Conservation (phyloP, 2,797 vertebrate species). For the Neopelma chrysocephalum region DNA sequence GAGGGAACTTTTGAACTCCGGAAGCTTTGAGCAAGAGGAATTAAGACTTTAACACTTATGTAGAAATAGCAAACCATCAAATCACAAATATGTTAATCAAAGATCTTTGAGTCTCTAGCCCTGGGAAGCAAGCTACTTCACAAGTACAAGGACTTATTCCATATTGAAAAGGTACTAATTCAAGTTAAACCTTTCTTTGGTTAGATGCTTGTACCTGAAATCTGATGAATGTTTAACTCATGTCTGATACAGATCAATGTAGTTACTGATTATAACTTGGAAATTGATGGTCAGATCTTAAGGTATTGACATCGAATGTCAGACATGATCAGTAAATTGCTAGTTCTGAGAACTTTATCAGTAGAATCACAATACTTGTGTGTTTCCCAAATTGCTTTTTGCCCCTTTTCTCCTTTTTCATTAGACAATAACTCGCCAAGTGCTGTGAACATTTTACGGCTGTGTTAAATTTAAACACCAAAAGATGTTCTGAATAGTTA, state of each 20-base stretch:
- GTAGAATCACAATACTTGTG: background rate
- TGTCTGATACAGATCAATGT: background rate
- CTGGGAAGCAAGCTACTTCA: background rate
- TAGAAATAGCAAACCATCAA: background rate
- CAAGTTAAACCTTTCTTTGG: background rate
- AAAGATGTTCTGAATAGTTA: background rate
- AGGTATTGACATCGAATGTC: background rate
- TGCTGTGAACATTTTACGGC: background rate
- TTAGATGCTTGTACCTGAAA: background rate
- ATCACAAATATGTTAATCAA: background rate
- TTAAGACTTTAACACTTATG: background rate
- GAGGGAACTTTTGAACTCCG: background rate
- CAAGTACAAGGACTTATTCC: background rate
- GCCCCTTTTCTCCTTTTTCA: background rate
- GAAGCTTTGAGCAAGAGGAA: background rate
- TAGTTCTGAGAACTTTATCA: background rate
- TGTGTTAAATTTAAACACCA: background rate
- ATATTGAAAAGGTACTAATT: background rate
- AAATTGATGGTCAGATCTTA: background rate
- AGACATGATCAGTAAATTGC: background rate
- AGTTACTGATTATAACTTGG: background rate
- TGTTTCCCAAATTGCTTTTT: background rate
- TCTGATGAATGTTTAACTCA: background rate
- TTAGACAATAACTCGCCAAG: background rate
- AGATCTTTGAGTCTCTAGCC: background rate